Evolutionary conservation across 2,797 vertebrate species (phyloP).

Genomic region (Schizothorax lantsangensis): DNA sequence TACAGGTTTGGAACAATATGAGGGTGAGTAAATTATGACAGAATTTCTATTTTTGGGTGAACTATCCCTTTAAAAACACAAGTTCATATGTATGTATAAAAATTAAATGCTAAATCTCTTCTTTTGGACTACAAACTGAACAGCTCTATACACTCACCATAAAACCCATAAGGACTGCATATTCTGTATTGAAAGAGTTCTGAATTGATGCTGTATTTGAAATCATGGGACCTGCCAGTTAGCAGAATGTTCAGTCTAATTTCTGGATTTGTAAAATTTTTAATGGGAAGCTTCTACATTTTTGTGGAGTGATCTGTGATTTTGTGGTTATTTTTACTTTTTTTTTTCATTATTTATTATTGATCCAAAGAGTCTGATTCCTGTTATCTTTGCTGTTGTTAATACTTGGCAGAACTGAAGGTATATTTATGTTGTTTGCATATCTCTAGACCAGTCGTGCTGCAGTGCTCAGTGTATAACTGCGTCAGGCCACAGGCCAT

Average conservation of each 20-base stretch:
- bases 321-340: neutral
- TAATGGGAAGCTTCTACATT: neutral
- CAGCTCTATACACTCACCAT: neutral
- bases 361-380: slow-evolving; percentile 1
- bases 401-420: neutral
- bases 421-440: slow-evolving; percentile 8
- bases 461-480: slow-evolving; percentile 10
- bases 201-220: neutral
- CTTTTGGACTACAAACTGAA: neutral
- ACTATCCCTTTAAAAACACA: neutral
- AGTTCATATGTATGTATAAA: neutral
- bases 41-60: neutral
- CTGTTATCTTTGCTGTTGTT: slow-evolving; percentile 9
- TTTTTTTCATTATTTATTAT: neutral
- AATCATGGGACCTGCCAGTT: neutral
- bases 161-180: neutral
- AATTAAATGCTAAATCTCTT: neutral
- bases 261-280: neutral
- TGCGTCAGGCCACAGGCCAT: neutral
- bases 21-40: neutral
- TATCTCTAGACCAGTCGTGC: slow-evolving; percentile 2
- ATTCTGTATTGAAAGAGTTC: neutral
- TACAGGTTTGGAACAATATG: neutral
- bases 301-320: neutral
- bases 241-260: neutral